A percentile compares a stretch with the other conserved stretches of the same genome.
These are phyloP conservation scores for Drosophila repletoides DNA, from an alignment of 1,140 invertebrate species.

Conservation along the genomic window DNA sequence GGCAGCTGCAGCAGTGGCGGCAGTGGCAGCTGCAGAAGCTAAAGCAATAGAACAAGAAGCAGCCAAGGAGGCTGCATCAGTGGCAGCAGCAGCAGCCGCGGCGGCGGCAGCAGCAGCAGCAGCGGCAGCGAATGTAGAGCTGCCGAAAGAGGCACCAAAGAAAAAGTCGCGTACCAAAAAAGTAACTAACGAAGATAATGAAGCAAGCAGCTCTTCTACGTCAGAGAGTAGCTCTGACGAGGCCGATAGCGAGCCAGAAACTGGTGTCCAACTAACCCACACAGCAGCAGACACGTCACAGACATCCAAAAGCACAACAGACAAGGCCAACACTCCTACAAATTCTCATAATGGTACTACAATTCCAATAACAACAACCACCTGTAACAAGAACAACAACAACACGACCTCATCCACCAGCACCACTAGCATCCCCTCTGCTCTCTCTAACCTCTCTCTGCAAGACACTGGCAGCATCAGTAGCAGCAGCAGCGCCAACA, in stretches of 20 bases:
- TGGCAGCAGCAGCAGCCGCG: constrained; percentile 2
- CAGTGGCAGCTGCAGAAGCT: constrained; percentile 30
- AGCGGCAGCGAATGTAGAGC: neutral
- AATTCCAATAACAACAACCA: constrained; percentile 17
- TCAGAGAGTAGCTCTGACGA: constrained; percentile 77
- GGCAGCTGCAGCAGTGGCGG: constrained; percentile 72
- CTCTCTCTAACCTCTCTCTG: constrained; percentile 61
- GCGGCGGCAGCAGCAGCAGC: neutral
- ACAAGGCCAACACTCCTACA: constrained; percentile 41
- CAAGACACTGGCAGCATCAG: constrained; percentile 43
- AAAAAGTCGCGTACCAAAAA: constrained; percentile 75
- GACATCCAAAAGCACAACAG: constrained; percentile 38
- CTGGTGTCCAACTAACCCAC: constrained; percentile 66
- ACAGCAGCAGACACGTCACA: constrained; percentile 28
- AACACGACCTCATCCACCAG: constrained; percentile 40
- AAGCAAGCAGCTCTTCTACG: constrained; percentile 42
- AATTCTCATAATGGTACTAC: constrained; percentile 19
- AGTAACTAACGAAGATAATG: constrained; percentile 78
- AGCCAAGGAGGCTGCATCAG: constrained; percentile 31
- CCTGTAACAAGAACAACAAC: constrained; percentile 22
- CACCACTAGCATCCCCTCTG: constrained; percentile 35
- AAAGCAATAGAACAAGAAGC: constrained; percentile 62
- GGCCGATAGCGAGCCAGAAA: constrained; percentile 44
- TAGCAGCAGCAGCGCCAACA: constrained; percentile 36
- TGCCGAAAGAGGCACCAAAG: constrained; percentile 55